Percentiles rank a stretch among this genome's conserved stretches.
These are phyloP conservation scores for Gopherus evgoodei DNA, from an alignment of 2,113 vertebrate species.

Conservation along the genomic window DNA sequence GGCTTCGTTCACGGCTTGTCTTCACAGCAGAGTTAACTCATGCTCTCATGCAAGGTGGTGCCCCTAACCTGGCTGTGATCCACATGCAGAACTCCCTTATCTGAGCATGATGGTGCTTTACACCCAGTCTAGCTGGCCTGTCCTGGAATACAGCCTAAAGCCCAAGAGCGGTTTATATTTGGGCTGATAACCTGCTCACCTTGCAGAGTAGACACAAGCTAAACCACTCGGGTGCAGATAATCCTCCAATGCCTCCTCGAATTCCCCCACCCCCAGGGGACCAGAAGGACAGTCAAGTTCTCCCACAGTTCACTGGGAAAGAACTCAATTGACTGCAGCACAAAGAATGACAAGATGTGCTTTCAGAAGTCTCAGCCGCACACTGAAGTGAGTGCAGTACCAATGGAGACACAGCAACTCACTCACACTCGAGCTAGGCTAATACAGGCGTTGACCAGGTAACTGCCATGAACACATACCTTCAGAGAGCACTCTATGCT, in stretches of 20 bases:
- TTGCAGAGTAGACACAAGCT: neutral
- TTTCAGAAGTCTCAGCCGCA: neutral
- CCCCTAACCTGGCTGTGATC: neutral
- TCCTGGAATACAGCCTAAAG: neutral
- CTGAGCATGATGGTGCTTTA: neutral
- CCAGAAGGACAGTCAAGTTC: neutral
- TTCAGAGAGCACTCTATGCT: neutral
- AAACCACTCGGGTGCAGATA: neutral
- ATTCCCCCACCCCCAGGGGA: neutral
- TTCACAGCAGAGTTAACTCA: neutral
- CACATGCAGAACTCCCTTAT: neutral
- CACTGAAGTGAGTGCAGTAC: neutral
- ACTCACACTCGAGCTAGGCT: neutral
- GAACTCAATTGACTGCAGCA: neutral
- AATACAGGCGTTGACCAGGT: neutral
- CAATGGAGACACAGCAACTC: neutral
- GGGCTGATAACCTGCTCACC: neutral
- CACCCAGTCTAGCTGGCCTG: neutral
- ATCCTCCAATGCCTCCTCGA: neutral
- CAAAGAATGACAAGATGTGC: neutral
- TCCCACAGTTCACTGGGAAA: neutral
- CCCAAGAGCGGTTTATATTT: neutral
- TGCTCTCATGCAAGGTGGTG: neutral
- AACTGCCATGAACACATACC: neutral
- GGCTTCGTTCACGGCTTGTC: neutral